Evolutionary conservation across 2,888 invertebrate genomes (phyloP).

Genomic region (Strigamia maritima): DNA sequence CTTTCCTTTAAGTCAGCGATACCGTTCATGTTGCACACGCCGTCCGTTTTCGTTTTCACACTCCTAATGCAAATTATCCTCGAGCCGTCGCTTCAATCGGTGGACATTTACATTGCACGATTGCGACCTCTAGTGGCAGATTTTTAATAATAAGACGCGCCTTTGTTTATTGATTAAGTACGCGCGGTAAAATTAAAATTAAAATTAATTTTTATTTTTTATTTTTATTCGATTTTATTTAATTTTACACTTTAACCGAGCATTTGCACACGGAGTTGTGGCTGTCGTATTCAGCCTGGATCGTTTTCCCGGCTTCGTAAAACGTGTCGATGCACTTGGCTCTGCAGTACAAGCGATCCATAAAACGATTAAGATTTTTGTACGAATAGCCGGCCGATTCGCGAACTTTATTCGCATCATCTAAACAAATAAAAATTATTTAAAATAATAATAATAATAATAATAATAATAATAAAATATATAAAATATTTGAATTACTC

Average conservation of each 20-base stretch:
- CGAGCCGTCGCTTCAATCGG: too few relatives aligned
- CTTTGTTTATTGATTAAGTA: too few relatives aligned
- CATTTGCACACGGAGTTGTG: not conserved
- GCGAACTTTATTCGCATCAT: not conserved
- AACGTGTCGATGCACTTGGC: not conserved
- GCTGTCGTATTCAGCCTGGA: not conserved
- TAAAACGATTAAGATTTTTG: not conserved
- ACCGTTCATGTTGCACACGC: too few relatives aligned
- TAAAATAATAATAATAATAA: not conserved
- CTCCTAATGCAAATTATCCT: too few relatives aligned
- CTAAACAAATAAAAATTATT: too few relatives aligned
- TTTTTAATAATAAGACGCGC: too few relatives aligned
- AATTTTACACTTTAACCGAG: not conserved
- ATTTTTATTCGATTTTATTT: not conserved
- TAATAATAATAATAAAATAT: not conserved
- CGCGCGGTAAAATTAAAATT: too few relatives aligned
- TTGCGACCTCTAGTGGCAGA: too few relatives aligned
- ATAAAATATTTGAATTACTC: not conserved
- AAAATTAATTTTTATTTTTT: not conserved
- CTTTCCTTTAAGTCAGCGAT: too few relatives aligned
- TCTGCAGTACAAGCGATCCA: slow-evolving; percentile 17
- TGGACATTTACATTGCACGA: too few relatives aligned
- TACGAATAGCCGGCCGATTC: not conserved
- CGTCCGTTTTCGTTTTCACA: too few relatives aligned
- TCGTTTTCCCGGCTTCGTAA: not conserved